Evolutionary conservation across 2,888 invertebrate species (phyloP), one percentile per base, ranked within the genome.

Genomic region (Drosophila limbata): DNA sequence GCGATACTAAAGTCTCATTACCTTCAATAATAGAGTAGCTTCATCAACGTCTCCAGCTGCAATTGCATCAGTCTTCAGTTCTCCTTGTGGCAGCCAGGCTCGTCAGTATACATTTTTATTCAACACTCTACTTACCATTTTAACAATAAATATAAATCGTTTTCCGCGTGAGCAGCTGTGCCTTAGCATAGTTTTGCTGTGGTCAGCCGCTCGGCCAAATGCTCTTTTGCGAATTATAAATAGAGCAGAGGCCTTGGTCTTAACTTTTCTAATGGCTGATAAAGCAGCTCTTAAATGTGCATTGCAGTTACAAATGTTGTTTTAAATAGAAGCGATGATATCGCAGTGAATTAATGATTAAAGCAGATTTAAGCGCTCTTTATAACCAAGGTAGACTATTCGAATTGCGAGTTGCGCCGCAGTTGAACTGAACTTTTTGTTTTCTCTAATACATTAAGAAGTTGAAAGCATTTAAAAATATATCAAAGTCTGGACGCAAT

Each of bases 81-180:
- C 9, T 47, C 21, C 11, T 31, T 0, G 1, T 19, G 9, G 19
- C 21, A 51, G 25, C 31, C 42, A 37, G 11, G 21, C 21, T 13
- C 17, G 9, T 13, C 10, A 8, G 25, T 37, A 15, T n/a, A 13
- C 10, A 17, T 21, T 47, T 39, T 11, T 17, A 13, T 51, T 17
- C 10, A 71, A 33, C 84, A 84, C 84, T 88, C 81, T 86, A 84
- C 88, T 84, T 62, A 84, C 84, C 76, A 4, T 62, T 42, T 35
- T 19, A 47, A 44, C 33, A 51, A 28, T 8, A 56, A 56, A 40
- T 11, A 25, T 10, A 11, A 10, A 15, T 15, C 6, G 15, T n/a
- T 5, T 25, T 21, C 6, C 84, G 73, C 84, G 84, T 10, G 71
- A 84, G 73, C 73, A 61, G 67, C 79, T 10, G 25, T 10, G 25